Base-by-base conservation (phyloP, 2,888 invertebrate species). In the Trachelus stipa region DNA sequence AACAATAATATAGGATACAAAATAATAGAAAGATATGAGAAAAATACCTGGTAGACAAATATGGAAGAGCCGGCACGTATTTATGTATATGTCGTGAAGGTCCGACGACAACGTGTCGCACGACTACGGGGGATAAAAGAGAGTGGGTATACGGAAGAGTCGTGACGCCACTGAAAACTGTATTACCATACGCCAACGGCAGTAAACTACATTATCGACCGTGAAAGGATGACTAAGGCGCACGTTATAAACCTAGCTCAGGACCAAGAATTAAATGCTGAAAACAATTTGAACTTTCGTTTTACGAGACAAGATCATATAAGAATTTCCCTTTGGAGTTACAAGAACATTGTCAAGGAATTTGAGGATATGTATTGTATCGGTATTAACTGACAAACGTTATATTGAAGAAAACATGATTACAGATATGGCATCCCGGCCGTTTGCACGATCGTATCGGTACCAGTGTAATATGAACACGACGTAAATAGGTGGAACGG, bases 41-140 rank as follows among this genome's bases (percentile, higher is more conserved):
- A 56, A 76, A 79, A 79, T 81, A 85, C 84, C 82, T 82, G 77
- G 12, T 74, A 15, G 73, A 76, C 74, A 73, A 79, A 76, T 79
- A 34, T 80, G 76, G 74, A 75, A 69, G 75, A 78, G 75, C 77
- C 83, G 81, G 80, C 79, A 79, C 79, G 23, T 71, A 75, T 34
- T 40, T 80, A 80, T 73, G 74, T 82, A 73, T 73, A 79, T 78
- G 35, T 35, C 33, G 34, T 75, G 69, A 76, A 80, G 76, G 74
- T 76, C 75, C 80, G 81, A 80, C 82, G 82, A 84, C 87, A 86
- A 84, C 87, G 87, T 86, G 88, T 86, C 82, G 83, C 75, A 68
- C 79, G 80, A 80, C 82, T 76, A 73, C 76, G 76, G 73, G 75
- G 23, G 33, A 35, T 74, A 79, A 82, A 85, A 75, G 77, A 73